A percentile compares a stretch with the other conserved stretches of the same genome.
phyloP scores from a whole-genome alignment of 2,113 vertebrate species.

The Crotalus helleri region DNA sequence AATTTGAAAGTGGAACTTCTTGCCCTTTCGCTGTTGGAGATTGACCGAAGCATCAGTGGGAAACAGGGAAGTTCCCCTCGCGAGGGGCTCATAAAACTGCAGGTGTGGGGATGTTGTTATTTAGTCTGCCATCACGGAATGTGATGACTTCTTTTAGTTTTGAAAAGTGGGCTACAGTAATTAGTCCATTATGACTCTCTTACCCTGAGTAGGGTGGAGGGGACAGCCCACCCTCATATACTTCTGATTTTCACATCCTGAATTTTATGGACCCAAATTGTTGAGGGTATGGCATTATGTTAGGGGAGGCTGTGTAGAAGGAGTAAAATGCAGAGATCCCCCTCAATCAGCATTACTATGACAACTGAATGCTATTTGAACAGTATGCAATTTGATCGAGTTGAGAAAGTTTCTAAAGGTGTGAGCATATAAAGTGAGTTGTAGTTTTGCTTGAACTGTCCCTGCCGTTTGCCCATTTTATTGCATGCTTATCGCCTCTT shows the following conservation, averaged over 20 bases:
- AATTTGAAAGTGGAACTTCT: not conserved
- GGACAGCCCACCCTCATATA: slow-evolving; percentile 80
- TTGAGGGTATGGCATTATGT: slow-evolving; percentile 55
- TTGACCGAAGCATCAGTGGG: slow-evolving; percentile 12
- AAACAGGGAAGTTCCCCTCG: slow-evolving; percentile 59
- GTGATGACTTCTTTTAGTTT: slow-evolving; percentile 73
- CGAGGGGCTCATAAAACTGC: slow-evolving; percentile 74
- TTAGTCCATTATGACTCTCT: slow-evolving; percentile 83
- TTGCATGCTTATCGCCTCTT: slow-evolving; percentile 82
- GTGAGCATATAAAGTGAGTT: slow-evolving; percentile 61
- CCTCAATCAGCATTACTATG: slow-evolving; percentile 64
- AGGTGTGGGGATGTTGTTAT: slow-evolving; percentile 84
- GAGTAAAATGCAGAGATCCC: slow-evolving; percentile 64
- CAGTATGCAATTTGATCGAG: slow-evolving; percentile 55
- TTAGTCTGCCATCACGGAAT: slow-evolving; percentile 81
- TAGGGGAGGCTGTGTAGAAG: slow-evolving; percentile 29
- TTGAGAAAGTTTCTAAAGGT: slow-evolving; percentile 56
- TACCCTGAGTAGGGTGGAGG: slow-evolving; percentile 73
- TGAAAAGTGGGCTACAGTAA: slow-evolving; percentile 75
- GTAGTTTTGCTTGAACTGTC: slow-evolving; percentile 64
- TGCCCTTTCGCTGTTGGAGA: slow-evolving; percentile 49
- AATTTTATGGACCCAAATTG: slow-evolving; percentile 80
- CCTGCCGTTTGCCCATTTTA: slow-evolving; percentile 75
- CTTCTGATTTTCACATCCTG: slow-evolving; percentile 85
- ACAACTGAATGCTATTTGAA: slow-evolving; percentile 73